Evolutionary conservation across 1,140 invertebrate species (phyloP), one percentile per base, ranked within the genome.

Genomic region (Drosophila lacteicornis): DNA sequence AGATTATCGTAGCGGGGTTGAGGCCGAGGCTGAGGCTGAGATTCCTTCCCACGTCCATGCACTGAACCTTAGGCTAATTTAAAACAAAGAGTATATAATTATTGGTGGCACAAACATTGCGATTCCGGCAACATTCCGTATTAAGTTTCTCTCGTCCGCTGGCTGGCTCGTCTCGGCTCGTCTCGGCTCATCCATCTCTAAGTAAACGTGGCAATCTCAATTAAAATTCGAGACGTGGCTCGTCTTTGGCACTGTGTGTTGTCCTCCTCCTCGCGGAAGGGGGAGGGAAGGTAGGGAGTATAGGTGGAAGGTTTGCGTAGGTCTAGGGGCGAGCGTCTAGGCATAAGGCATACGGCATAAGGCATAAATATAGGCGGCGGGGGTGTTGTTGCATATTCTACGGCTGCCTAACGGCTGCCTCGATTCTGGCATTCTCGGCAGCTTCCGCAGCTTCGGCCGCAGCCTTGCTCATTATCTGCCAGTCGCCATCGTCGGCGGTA

Each of bases 121-220:
- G 45, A 40, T 59, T 22, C 36, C 43, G 17, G 51, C 51, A 68
- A 63, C 56, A 63, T 66, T 47, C 27, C 46, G 56, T 55, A 58
- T 79, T 65, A 53, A 63, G 58, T 75, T 47, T 57, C 51, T 19
- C 43, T 59, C 33, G 59, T 38, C 51, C 62, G 57, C 68, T 57
- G 70, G 75, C 19, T 63, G 13, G 65, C n/a, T 40, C 22, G 22
- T 25, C 22, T 25, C 22, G 22, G 22, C 27, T 30, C 49, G 51
- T 55, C 56, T 33, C 27, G 45, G 45, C 62, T 53, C 49, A 27
- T 38, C 12, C 12, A 13, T 38, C 71, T 67, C 75, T 83, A 80
- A 80, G 73, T 83, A 83, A 80, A 63, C 67, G 42, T 86, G 69
- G 84, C 85, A 90, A 88, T 88, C 84, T 88, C 84, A 88, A 63